A percentile compares a stretch with the other conserved stretches of the same genome.
phyloP scores from a whole-genome alignment of 2,113 vertebrate genomes.

The Zingel zingel region DNA sequence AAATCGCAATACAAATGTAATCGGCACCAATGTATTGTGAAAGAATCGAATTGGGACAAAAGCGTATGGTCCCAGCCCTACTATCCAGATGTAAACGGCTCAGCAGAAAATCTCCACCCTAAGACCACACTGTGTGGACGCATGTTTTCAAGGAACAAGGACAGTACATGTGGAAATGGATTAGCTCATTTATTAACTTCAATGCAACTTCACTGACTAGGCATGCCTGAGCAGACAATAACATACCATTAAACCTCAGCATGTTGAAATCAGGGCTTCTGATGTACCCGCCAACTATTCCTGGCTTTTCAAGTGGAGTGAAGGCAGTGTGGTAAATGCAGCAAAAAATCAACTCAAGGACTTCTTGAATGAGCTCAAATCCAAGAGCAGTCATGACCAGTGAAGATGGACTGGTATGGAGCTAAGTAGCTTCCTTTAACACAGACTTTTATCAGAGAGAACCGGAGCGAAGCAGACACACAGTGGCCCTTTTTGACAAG shows the following conservation, averaged over 20 bases:
- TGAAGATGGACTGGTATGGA: not conserved
- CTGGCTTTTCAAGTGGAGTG: constrained; percentile 37
- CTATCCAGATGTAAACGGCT: constrained; percentile 43
- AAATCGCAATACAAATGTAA: no score
- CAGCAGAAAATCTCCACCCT: constrained; percentile 50
- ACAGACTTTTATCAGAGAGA: constrained; percentile 37
- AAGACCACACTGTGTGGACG: constrained; percentile 29
- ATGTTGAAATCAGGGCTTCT: constrained; percentile 23
- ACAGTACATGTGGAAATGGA: constrained; percentile 46
- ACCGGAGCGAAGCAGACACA: constrained; percentile 31
- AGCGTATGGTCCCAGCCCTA: no score
- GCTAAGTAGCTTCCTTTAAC: constrained; percentile 47
- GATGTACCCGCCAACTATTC: constrained; percentile 54
- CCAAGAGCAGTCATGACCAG: constrained; percentile 19
- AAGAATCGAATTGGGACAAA: no score
- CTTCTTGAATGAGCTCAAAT: constrained; percentile 48
- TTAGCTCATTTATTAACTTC: constrained; percentile 16
- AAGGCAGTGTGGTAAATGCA: constrained; percentile 50
- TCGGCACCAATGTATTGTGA: no score
- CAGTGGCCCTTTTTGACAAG: constrained; percentile 69
- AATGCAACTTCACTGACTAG: constrained; percentile 28
- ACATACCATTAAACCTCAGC: constrained; percentile 40
- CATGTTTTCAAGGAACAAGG: constrained; percentile 66
- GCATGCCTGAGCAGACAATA: not conserved
- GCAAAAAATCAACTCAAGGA: constrained; percentile 52